Evolutionary conservation across 1,140 invertebrate species (phyloP).

Genomic region (Trichogramma pretiosum): DNA sequence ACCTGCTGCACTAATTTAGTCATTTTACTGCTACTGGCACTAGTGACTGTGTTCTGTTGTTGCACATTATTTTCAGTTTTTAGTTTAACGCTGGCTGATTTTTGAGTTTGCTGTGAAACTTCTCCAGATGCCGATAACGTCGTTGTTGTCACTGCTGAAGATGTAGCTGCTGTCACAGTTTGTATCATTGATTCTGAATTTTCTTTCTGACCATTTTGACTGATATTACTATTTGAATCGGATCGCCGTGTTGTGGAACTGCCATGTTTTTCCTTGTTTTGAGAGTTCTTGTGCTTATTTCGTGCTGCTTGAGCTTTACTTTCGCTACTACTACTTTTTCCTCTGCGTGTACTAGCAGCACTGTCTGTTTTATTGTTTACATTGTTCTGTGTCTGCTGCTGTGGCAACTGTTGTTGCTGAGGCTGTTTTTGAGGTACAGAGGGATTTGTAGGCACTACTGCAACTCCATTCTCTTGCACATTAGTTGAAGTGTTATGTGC

Average conservation of each 20-base stretch:
- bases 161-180: slow-evolving; percentile 21
- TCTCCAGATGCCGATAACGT: slow-evolving; percentile 7
- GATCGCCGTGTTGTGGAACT: slow-evolving; percentile 32
- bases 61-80: slow-evolving; percentile 30
- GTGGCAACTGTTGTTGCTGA: slow-evolving; percentile 26
- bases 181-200: slow-evolving; percentile 28
- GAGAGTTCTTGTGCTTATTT: slow-evolving; percentile 44
- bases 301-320: slow-evolving; percentile 42
- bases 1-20: slow-evolving; percentile 32
- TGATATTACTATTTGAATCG: slow-evolving; percentile 33
- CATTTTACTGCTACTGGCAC: slow-evolving; percentile 24
- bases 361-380: slow-evolving; percentile 42
- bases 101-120: slow-evolving; percentile 31
- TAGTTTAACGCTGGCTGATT: slow-evolving; percentile 30
- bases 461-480: slow-evolving; percentile 24
- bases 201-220: slow-evolving; percentile 12
- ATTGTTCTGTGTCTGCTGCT: slow-evolving; percentile 35
- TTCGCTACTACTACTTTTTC: slow-evolving; percentile 44
- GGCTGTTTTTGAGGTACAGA: no score
- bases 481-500: no score
- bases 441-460: no score
- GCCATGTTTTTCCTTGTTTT: slow-evolving; percentile 41
- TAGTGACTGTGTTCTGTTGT: slow-evolving; percentile 17
- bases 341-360: slow-evolving; percentile 31
- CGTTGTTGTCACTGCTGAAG: background rate